phyloP scores from a whole-genome alignment of 2,797 vertebrate species.

The Loris lydekkerianus region DNA sequence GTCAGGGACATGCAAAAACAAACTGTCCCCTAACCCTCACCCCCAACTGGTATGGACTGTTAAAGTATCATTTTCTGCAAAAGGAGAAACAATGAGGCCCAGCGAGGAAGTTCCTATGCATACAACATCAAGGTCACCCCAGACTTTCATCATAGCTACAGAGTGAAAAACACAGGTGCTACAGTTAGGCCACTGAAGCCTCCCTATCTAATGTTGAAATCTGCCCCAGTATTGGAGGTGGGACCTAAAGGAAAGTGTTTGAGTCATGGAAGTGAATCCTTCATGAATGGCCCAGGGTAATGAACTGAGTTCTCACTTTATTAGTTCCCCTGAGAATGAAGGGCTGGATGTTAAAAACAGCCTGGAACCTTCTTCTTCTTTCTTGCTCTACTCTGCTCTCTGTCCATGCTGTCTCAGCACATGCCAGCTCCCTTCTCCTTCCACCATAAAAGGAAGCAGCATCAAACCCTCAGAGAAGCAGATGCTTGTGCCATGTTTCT shows the following conservation, averaged over 20 bases:
- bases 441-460: neutral
- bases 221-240: neutral
- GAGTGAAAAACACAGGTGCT: neutral
- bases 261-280: neutral
- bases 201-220: neutral
- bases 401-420: neutral
- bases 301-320: neutral
- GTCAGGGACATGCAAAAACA: no score
- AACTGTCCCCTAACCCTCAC: no score
- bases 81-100: neutral
- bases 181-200: neutral
- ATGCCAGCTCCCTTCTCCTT: neutral
- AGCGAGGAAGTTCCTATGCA: neutral
- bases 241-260: neutral
- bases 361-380: neutral
- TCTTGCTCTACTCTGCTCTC: neutral
- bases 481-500: neutral
- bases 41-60: no score
- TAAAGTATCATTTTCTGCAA: neutral
- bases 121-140: neutral
- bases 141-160: neutral
- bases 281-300: neutral
- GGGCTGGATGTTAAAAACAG: neutral
- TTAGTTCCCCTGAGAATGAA: neutral
- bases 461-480: neutral